Evolutionary conservation across 2,888 invertebrate species (phyloP).

Genomic region (Zhuqinia jingwanae): DNA sequence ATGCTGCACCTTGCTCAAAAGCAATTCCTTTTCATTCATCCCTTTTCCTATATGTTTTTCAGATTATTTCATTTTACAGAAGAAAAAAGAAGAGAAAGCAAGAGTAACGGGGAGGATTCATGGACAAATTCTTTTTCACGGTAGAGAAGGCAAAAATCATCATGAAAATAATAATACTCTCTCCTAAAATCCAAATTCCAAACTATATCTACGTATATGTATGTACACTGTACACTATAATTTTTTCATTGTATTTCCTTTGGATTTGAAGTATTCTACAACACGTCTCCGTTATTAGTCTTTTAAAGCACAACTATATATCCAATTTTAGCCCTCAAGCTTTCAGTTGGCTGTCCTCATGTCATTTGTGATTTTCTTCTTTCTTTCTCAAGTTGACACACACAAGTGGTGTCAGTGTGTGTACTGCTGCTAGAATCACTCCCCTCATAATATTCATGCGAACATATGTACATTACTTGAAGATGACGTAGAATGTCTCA

Average conservation of each 20-base stretch:
- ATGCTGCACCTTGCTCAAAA: conserved; percentile 15
- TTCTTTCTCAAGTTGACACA: conserved; percentile 15
- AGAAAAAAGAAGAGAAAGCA: background rate
- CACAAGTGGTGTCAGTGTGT: conserved; percentile 11
- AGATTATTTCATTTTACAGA: conserved; percentile 10
- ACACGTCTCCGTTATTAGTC: too few species aligned
- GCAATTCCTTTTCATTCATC: conserved; percentile 43
- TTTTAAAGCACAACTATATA: too few species aligned
- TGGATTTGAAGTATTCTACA: too few species aligned
- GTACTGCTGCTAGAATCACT: background rate
- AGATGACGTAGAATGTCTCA: too few species aligned
- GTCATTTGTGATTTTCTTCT: conserved; percentile 40
- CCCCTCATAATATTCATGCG: background rate
- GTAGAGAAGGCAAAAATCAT: conserved; percentile 32
- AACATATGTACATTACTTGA: background rate
- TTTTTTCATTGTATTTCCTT: background rate
- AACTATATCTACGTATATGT: too few species aligned
- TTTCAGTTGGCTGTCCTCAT: conserved; percentile 45
- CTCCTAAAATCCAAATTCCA: conserved; percentile 21
- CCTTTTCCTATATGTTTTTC: background rate
- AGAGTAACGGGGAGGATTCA: background rate
- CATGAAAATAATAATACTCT: conserved; percentile 16
- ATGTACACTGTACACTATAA: background rate
- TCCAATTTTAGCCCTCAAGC: conserved; percentile 17
- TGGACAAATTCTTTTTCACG: conserved; percentile 30